phyloP scores from a whole-genome alignment of 2,888 invertebrate species.

The Drosophila ezoana region DNA sequence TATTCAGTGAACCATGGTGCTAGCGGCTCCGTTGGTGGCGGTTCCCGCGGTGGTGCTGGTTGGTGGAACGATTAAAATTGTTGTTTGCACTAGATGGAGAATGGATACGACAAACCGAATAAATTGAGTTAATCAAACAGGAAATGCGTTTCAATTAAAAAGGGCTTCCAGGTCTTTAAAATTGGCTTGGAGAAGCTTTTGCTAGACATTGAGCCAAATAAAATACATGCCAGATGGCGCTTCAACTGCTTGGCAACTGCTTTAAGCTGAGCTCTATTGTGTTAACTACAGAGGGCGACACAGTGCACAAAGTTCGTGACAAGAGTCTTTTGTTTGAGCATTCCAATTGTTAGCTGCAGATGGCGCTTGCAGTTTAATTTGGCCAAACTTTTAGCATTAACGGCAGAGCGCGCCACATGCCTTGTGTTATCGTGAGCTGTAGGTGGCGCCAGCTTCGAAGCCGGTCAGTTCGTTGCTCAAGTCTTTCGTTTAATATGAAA shows the following conservation, averaged over 20 bases:
- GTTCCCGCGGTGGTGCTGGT: conserved; percentile 64
- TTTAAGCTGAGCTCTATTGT: not conserved
- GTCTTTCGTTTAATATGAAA: conserved; percentile 61
- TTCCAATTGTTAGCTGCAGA: not conserved
- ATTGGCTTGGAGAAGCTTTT: not conserved
- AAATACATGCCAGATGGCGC: not conserved
- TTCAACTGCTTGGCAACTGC: not conserved
- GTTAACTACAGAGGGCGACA: conserved; percentile 11
- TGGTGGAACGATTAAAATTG: conserved; percentile 68
- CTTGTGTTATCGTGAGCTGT: not conserved
- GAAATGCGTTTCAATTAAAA: conserved; percentile 1
- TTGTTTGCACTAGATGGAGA: not conserved
- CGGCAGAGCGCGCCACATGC: not conserved
- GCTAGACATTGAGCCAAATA: not conserved
- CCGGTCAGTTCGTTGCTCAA: conserved; percentile 58
- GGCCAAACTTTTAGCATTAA: not conserved
- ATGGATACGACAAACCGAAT: conserved; percentile 18
- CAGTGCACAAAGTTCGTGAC: not conserved
- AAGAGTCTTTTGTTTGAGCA: not conserved
- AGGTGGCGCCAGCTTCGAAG: conserved; percentile 20
- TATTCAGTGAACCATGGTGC: conserved; percentile 55
- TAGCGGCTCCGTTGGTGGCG: conserved; percentile 45
- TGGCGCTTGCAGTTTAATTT: not conserved
- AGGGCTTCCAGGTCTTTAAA: not conserved
- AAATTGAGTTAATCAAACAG: conserved; percentile 20